Evolutionary conservation across 2,888 invertebrate genomes (phyloP).

Genomic region (Altica lythri): DNA sequence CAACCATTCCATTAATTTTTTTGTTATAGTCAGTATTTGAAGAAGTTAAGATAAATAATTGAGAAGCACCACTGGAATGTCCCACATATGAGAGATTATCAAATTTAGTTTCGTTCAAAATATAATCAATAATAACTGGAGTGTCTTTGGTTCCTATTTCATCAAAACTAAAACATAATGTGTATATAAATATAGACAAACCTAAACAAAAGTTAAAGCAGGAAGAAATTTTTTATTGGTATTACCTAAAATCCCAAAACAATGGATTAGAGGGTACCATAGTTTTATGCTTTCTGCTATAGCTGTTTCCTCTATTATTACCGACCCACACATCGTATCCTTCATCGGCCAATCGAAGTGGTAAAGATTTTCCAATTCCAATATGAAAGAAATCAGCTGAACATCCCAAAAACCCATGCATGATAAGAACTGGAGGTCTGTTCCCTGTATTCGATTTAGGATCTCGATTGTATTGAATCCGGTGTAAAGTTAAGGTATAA

Average conservation of each 20-base stretch:
- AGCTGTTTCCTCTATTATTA: slow-evolving; percentile 64
- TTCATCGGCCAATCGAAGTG: slow-evolving; percentile 39
- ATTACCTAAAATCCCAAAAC: slow-evolving; percentile 38
- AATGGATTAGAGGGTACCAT: slow-evolving; percentile 25
- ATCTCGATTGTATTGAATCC: slow-evolving; percentile 66
- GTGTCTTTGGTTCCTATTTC: slow-evolving; percentile 78
- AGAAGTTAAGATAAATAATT: slow-evolving; percentile 68
- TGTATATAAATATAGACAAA: not conserved
- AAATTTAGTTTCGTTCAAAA: slow-evolving; percentile 62
- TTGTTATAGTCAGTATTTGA: slow-evolving; percentile 66
- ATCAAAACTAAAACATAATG: slow-evolving; percentile 67
- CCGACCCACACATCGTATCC: slow-evolving; percentile 45
- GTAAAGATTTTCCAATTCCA: slow-evolving; percentile 38
- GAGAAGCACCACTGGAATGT: slow-evolving; percentile 76
- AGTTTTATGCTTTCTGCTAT: slow-evolving; percentile 57
- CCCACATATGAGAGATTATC: slow-evolving; percentile 74
- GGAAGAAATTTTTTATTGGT: not conserved
- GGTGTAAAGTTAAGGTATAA: slow-evolving; percentile 75
- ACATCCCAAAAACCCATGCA: slow-evolving; percentile 36
- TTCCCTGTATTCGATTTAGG: too few species aligned
- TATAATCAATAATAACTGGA: slow-evolving; percentile 77
- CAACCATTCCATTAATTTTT: slow-evolving; percentile 68
- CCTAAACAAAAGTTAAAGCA: not conserved
- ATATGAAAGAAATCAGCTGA: slow-evolving; percentile 39
- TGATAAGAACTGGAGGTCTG: slow-evolving; percentile 34